A percentile compares a stretch with the other conserved stretches of the same genome.
These are phyloP conservation scores for Ophion slaviceki DNA, from an alignment of 2,888 invertebrate species.

Conservation along the genomic window DNA sequence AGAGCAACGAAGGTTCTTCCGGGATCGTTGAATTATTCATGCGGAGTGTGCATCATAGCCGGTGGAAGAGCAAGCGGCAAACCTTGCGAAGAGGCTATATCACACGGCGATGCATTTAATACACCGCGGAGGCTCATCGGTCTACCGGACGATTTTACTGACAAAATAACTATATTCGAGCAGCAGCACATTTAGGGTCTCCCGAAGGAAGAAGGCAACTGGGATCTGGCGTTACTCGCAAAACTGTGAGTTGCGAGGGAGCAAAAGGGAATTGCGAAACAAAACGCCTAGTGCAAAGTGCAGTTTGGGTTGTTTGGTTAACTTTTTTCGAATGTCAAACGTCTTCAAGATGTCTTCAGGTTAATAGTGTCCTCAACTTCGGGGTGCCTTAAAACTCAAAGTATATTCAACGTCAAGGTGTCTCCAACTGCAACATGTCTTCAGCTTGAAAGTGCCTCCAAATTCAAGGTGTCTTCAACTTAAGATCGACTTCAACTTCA, in stretches of 20 bases:
- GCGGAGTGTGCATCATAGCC: slow-evolving; percentile 58
- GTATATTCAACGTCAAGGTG: neutral
- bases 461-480: neutral
- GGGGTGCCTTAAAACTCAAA: neutral
- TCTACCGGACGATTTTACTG: slow-evolving; percentile 39
- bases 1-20: slow-evolving; percentile 63
- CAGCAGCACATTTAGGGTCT: slow-evolving; percentile 13
- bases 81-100: slow-evolving; percentile 31
- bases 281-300: neutral
- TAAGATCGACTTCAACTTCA: neutral
- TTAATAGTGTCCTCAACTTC: neutral
- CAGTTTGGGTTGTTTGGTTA: neutral
- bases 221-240: neutral
- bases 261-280: neutral
- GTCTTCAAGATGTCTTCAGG: neutral
- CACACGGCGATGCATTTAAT: slow-evolving; percentile 48
- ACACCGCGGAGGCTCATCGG: slow-evolving; percentile 13
- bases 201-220: neutral
- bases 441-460: neutral
- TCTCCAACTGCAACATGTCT: neutral
- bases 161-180: slow-evolving; percentile 44
- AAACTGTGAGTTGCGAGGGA: neutral
- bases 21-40: slow-evolving; percentile 66
- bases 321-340: no score
- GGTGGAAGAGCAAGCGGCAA: slow-evolving; percentile 47